Evolutionary conservation across 2,113 vertebrate genomes (phyloP), one percentile per base, ranked within the genome.

Genomic region (Lycocorax pyrrhopterus): DNA sequence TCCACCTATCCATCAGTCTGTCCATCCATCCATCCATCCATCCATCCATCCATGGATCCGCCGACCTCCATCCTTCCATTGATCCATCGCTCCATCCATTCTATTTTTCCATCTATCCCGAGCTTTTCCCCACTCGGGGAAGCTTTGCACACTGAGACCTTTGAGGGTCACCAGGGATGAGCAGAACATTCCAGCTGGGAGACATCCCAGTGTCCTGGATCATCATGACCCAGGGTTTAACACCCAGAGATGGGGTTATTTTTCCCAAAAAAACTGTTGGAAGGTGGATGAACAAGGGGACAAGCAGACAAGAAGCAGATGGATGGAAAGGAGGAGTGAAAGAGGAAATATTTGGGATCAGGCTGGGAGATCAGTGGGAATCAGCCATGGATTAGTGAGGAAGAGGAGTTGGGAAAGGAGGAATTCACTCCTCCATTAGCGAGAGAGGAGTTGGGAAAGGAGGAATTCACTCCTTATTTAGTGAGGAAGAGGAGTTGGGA

Each of bases 201-300:
- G 41, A 80, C 1, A n/a, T 17, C 12, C 11, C 69, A 10, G 3
- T 3, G 3, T 67, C 69, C 29, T 59, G 49, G 19, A 37, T 41
- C 39, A 32, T 5, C 32, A 52, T 10, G 1, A 0, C 20, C 16
- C 27, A 7, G 7, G 15, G 14, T 37, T 55, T 20, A 20, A 87
- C 21, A 35, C 4, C 5, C 1, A 0, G 23, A 69, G 4, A 30
- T 2, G 7, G 16, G 22, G 12, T 47, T 27, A 4, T 23, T 82
- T 93, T n/a, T 53, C 29, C 71, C 17, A 2, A 84, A 41, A 55
- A 74, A 20, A 13, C 9, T 46, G 1, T 60, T n/a, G 79, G 46
- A 27, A 71, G 39, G 11, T 15, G 59, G 43, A 13, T 26, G 26
- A 30, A 43, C 10, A 43, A 77, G 7, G 11, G 39, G 60, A 55